Evolutionary conservation across 1,140 invertebrate genomes (phyloP).

Genomic region (Pissodes strobi): DNA sequence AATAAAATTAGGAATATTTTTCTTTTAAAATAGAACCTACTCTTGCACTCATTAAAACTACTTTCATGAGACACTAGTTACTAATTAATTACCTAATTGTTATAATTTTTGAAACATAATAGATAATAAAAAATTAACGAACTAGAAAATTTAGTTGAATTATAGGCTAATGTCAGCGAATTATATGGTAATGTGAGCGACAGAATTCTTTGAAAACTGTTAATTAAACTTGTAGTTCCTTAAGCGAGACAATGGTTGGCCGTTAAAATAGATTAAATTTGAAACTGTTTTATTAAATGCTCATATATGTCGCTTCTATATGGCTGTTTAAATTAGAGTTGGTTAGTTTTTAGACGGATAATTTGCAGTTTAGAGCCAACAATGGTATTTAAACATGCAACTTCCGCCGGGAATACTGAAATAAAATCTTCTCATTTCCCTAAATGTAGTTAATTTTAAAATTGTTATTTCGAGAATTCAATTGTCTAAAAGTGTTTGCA

Average conservation of each 20-base stretch:
- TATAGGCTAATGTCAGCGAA: conserved; percentile 24
- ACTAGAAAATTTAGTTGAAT: conserved; percentile 24
- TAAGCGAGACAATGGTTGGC: conserved; percentile 27
- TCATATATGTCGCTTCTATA: conserved; percentile 27
- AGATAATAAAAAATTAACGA: too few species aligned
- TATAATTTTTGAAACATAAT: too few species aligned
- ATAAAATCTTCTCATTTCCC: too few species aligned
- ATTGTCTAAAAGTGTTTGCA: too few species aligned
- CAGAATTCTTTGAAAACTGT: conserved; percentile 22
- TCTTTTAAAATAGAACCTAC: too few species aligned
- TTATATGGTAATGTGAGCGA: conserved; percentile 22
- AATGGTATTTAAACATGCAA: conserved; percentile 20
- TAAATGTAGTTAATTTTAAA: too few species aligned
- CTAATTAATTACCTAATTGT: too few species aligned
- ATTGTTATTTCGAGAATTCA: too few species aligned
- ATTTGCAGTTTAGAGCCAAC: conserved; percentile 27
- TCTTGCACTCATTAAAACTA: too few species aligned
- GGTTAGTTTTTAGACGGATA: conserved; percentile 27
- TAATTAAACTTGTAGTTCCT: conserved; percentile 30
- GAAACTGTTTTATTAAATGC: conserved; percentile 32
- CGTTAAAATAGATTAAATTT: conserved; percentile 32
- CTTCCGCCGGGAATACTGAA: not conserved
- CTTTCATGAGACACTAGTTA: too few species aligned
- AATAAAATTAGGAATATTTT: too few species aligned
- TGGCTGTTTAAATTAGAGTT: conserved; percentile 25